phyloP scores from a whole-genome alignment of 2,888 invertebrate species.

The Scaptomyza caliginosa region DNA sequence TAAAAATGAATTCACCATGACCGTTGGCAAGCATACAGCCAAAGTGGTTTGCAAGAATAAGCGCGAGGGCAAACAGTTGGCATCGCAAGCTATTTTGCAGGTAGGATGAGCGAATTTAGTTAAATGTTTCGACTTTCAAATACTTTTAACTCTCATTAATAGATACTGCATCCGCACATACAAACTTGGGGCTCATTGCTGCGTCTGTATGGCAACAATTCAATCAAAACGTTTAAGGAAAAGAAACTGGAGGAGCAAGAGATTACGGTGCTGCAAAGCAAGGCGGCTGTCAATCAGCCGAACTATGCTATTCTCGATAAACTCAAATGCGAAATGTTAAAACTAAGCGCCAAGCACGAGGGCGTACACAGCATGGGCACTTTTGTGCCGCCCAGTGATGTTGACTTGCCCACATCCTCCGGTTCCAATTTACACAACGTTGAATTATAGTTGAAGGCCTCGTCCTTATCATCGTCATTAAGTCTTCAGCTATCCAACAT shows the following conservation, averaged over 20 bases:
- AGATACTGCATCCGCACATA: constrained; percentile 97
- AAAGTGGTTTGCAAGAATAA: constrained; percentile 98
- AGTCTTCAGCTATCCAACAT: constrained; percentile 18
- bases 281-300: constrained; percentile 94
- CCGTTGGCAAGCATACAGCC: constrained; percentile 95
- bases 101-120: constrained; percentile 82
- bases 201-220: constrained; percentile 95
- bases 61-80: constrained; percentile 97
- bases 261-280: constrained; percentile 94
- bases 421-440: constrained; percentile 92
- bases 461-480: constrained; percentile 15
- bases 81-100: constrained; percentile 96
- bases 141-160: not conserved
- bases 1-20: constrained; percentile 97
- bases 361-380: constrained; percentile 87
- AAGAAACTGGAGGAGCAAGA: constrained; percentile 96
- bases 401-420: constrained; percentile 88
- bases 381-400: constrained; percentile 87
- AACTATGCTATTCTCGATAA: constrained; percentile 96
- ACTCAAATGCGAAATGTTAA: constrained; percentile 91
- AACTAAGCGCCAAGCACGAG: constrained; percentile 88
- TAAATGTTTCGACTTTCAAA: no score
- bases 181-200: constrained; percentile 97
- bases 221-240: constrained; percentile 95
- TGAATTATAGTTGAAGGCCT: constrained; percentile 85